A percentile compares a stretch with the other conserved stretches of the same genome.
These are phyloP conservation scores for Drosophila birchii DNA, from an alignment of 2,888 invertebrate species.

Conservation along the genomic window DNA sequence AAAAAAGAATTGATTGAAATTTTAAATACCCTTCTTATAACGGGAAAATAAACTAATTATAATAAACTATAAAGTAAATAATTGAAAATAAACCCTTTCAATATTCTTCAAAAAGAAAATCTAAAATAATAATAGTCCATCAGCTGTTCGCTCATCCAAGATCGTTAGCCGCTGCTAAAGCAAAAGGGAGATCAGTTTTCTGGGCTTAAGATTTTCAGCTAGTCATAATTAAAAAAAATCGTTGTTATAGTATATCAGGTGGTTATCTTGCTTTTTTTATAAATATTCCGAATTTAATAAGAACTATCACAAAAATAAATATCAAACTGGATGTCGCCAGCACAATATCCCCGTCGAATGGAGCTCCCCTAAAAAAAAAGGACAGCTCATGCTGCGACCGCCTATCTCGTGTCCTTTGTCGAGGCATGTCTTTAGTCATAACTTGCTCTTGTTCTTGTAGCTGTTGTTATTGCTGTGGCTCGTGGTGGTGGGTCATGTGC, in stretches of 20 bases:
- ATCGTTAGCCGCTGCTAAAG: too few species aligned
- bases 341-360: neutral
- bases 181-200: too few species aligned
- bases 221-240: too few species aligned
- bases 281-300: neutral
- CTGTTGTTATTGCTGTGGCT: constrained; percentile 6
- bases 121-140: too few species aligned
- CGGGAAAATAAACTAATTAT: neutral
- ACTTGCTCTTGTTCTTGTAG: constrained; percentile 34
- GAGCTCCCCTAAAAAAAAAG: constrained; percentile 43
- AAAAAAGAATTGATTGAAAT: neutral
- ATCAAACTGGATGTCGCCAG: neutral
- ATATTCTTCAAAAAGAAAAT: neutral
- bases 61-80: too few species aligned
- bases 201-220: too few species aligned
- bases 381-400: constrained; percentile 57
- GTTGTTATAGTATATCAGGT: neutral
- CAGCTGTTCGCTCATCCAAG: too few species aligned
- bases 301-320: neutral
- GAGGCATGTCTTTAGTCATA: constrained; percentile 73
- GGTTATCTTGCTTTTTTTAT: neutral
- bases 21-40: neutral
- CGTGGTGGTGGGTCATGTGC: constrained; percentile 68
- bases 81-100: neutral
- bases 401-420: constrained; percentile 50